phyloP scores from a whole-genome alignment of 2,797 vertebrate genomes.

The Argentina silus region DNA sequence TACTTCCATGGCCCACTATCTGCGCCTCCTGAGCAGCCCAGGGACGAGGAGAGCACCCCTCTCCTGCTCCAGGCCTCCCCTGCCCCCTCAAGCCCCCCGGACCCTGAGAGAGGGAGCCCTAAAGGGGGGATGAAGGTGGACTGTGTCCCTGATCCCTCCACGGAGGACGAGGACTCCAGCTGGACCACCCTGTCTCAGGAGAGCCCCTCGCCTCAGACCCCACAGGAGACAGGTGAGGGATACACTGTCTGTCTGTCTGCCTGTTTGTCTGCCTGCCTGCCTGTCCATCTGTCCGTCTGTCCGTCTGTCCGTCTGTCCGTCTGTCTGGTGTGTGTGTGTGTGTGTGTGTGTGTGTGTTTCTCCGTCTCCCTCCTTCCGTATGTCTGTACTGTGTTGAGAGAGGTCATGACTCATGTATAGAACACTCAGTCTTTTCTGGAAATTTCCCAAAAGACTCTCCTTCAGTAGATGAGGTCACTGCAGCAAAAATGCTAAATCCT shows the following conservation, averaged over 20 bases:
- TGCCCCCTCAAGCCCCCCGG: constrained; percentile 80
- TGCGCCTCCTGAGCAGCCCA: constrained; percentile 71
- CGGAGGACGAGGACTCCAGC: constrained; percentile 94
- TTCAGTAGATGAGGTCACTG: constrained; percentile 41
- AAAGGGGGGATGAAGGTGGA: constrained; percentile 91
- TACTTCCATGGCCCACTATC: constrained; percentile 69
- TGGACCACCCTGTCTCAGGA: constrained; percentile 98
- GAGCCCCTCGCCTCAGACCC: constrained; percentile 87
- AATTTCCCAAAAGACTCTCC: constrained; percentile 44
- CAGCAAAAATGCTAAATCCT: constrained; percentile 51
- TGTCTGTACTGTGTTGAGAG: too few relatives aligned
- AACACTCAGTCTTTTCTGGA: constrained; percentile 45
- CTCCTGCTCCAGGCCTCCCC: constrained; percentile 74
- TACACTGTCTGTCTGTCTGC: not conserved
- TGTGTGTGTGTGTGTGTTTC: constrained; percentile 1
- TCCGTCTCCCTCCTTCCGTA: constrained; percentile 17
- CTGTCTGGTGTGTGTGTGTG: not conserved
- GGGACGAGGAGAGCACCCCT: constrained; percentile 63
- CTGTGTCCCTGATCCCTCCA: constrained; percentile 85
- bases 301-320: constrained; percentile 22
- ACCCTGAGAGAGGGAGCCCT: constrained; percentile 84
- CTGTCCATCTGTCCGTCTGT: constrained; percentile 28
- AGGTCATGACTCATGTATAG: not conserved
- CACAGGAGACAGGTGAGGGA: constrained; percentile 86
- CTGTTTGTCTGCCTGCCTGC: not conserved